Evolutionary conservation across 2,888 invertebrate species (phyloP).

Genomic region (Agriopis leucophaearia): DNA sequence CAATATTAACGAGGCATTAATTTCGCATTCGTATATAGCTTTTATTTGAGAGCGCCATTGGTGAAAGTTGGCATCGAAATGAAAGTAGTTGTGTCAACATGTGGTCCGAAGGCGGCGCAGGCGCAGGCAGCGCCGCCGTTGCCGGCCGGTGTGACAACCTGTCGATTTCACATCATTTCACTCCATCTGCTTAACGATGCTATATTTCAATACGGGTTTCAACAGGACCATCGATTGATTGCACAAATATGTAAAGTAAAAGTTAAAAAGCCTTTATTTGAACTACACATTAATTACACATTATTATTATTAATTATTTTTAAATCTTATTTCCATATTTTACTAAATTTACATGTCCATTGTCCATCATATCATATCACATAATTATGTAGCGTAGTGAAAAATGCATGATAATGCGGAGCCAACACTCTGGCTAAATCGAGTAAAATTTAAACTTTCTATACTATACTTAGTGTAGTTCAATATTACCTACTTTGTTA

Average conservation of each 20-base stretch:
- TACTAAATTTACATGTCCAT: too few relatives aligned
- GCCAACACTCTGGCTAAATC: too few relatives aligned
- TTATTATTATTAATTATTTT: too few relatives aligned
- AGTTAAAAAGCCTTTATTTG: background rate
- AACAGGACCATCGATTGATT: background rate
- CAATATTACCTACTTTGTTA: too few relatives aligned
- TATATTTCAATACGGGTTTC: conserved; percentile 15
- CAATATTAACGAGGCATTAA: conserved; percentile 49
- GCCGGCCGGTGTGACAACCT: conserved; percentile 61
- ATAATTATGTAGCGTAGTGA: too few relatives aligned
- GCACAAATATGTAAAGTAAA: background rate
- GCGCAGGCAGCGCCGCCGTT: conserved; percentile 41
- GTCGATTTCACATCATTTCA: conserved; percentile 76
- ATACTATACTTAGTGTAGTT: too few relatives aligned
- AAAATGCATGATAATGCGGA: too few relatives aligned
- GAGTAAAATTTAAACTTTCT: too few relatives aligned
- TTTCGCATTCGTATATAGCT: conserved; percentile 77
- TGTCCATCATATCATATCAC: too few relatives aligned
- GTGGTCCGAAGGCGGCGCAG: conserved; percentile 60
- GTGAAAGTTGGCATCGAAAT: conserved; percentile 83
- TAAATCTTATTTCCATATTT: too few relatives aligned
- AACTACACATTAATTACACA: too few relatives aligned
- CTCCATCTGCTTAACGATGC: conserved; percentile 40
- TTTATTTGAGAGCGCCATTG: conserved; percentile 75
- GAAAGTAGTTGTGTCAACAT: conserved; percentile 83